phyloP scores from a whole-genome alignment of 2,113 vertebrate genomes.

The Murina feae region DNA sequence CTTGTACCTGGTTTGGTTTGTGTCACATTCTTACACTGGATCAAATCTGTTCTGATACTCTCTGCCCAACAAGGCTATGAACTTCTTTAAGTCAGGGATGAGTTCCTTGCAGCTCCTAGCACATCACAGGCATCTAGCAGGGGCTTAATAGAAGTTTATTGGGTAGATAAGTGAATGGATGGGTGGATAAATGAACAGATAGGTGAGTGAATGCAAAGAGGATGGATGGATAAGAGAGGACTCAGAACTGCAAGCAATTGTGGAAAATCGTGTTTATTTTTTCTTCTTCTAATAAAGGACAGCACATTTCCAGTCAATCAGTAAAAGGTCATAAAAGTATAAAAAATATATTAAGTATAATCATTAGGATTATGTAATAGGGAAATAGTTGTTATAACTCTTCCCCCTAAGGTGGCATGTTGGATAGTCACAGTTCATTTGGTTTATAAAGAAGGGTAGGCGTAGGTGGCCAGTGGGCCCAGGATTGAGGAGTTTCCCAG shows the following conservation, averaged over 20 bases:
- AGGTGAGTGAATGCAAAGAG: not conserved
- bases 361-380: not conserved
- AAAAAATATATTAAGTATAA: constrained; percentile 49
- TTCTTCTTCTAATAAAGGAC: constrained; percentile 20
- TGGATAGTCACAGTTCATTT: constrained; percentile 37
- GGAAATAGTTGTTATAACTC: not conserved
- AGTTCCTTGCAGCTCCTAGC: not conserved
- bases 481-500: not conserved
- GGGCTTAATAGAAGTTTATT: not conserved
- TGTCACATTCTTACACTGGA: not conserved
- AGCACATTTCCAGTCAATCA: not conserved
- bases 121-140: not conserved
- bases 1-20: not conserved
- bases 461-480: not conserved
- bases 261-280: constrained; percentile 59
- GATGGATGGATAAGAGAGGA: not conserved
- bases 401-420: not conserved
- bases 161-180: not conserved
- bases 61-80: not conserved
- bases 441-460: not conserved
- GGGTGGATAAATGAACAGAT: not conserved
- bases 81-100: not conserved
- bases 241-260: not conserved
- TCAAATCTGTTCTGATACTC: not conserved
- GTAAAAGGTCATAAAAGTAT: constrained; percentile 30